Conservation (phyloP, 2,113 vertebrate species). For the Lucifuga dentata region DNA sequence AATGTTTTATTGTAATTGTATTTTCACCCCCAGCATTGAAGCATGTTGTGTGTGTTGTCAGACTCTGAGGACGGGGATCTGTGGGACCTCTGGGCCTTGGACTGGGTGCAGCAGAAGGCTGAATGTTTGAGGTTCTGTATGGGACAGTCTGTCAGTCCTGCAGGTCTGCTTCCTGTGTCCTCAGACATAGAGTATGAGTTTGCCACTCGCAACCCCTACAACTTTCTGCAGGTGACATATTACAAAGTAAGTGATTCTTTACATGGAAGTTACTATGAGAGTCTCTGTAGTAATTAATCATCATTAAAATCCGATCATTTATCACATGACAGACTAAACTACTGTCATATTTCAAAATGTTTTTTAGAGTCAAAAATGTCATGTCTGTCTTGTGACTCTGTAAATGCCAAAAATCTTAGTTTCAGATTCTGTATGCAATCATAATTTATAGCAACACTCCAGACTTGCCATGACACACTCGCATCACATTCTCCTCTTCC, state of each 20-base stretch:
- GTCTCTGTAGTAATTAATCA: not conserved
- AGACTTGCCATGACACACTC: not conserved
- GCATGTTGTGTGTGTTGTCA: slow-evolving; percentile 27
- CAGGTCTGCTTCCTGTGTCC: slow-evolving; percentile 85
- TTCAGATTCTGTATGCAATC: too few relatives aligned
- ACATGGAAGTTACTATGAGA: accelerated
- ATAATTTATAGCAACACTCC: not conserved
- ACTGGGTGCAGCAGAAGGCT: slow-evolving; percentile 85
- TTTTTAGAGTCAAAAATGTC: too few relatives aligned
- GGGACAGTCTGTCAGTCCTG: slow-evolving; percentile 71
- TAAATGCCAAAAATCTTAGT: not conserved
- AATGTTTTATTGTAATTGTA: too few relatives aligned
- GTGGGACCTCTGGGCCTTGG: slow-evolving; percentile 85
- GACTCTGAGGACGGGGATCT: slow-evolving; percentile 49
- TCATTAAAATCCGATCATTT: not conserved
- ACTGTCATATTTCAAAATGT: not conserved
- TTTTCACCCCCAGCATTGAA: not conserved
- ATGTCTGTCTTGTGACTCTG: too few relatives aligned
- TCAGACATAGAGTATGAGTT: slow-evolving; percentile 88
- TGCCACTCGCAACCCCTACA: slow-evolving; percentile 89
- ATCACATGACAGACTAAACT: not conserved
- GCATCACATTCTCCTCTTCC: slow-evolving; percentile 5
- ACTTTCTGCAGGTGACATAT: slow-evolving; percentile 94
- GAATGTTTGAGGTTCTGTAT: slow-evolving; percentile 90
- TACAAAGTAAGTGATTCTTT: slow-evolving; percentile 85